These are phyloP conservation scores for Polyploca ridens DNA, from an alignment of 2,888 invertebrate genomes.

Conservation along the genomic window DNA sequence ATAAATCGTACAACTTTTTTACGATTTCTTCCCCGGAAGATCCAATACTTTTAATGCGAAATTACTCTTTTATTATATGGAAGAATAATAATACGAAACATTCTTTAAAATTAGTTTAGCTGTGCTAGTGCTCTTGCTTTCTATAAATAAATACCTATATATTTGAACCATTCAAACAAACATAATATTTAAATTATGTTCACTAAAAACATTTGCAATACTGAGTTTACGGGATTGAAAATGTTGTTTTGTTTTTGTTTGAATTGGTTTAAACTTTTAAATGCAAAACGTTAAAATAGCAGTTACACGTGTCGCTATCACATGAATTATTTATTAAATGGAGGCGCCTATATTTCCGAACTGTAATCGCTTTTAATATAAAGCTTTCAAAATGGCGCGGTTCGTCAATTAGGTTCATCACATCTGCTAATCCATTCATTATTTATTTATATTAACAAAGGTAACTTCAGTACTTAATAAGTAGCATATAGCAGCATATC, in stretches of 20 bases:
- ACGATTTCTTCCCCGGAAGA: not conserved
- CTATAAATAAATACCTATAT: not conserved
- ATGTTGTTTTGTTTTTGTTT: not conserved
- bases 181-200: too few relatives aligned
- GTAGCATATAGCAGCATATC: too few relatives aligned
- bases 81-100: too few relatives aligned
- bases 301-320: not conserved
- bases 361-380: not conserved
- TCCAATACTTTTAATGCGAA: not conserved
- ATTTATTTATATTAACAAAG: not conserved
- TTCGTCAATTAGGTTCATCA: not conserved
- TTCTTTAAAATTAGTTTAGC: too few relatives aligned
- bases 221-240: not conserved
- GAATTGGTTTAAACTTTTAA: not conserved
- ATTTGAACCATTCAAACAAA: not conserved
- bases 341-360: not conserved
- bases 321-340: not conserved
- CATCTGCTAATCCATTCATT: conserved; percentile 12
- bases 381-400: not conserved
- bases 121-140: too few relatives aligned
- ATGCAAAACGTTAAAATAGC: too few relatives aligned
- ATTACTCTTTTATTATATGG: not conserved
- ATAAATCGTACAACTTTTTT: not conserved
- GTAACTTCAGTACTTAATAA: too few relatives aligned
- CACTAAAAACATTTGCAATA: not conserved